Base-by-base conservation (phyloP, 2,797 vertebrate species). In the Podarcis siculus region DNA sequence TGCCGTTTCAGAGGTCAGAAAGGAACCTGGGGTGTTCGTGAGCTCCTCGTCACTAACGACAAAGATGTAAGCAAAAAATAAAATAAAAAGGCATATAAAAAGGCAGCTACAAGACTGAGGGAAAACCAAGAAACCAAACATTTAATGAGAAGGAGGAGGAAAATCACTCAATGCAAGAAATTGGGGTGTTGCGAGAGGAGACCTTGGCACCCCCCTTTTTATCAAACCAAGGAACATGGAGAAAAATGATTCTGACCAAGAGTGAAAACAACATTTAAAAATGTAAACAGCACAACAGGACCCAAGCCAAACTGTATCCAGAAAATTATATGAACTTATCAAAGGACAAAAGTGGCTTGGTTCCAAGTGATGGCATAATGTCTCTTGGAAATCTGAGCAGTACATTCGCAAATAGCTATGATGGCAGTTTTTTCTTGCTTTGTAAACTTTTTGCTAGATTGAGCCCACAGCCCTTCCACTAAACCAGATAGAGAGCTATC, bases 31-130 rank as follows among this genome's bases (percentile, higher is more conserved):
- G 84, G 83, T 61, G 83, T 89, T 86, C 58, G 90, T 92, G 81
- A 66, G 37, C 83, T 96, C 94, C 94, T 95, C 97, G 92, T 98
- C 97, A 95, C 98, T 99, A 96, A 89, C 95, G 80, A 93, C 72
- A 5, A 81, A 95, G 94, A 45, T 91, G 91, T 90, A 95, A 95
- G 95, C 93, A 58, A 58, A 84, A 96, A 91, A 55, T 49, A 49
- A 49, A 45, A 49, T 49, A 55, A 93, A 91, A 58, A 73, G 42
- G 55, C 72, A 67, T 92, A 94, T 91, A 82, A 64, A 90, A 89
- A 61, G 21, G 72, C 82, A 58, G n/a, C 10, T 17, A 37, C 4
- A 75, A 83, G 19, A 76, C 27, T n/a, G 78, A 91, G 45, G 58
- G 23, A 58, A 85, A 83, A 82, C 30, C 30, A 85, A 21, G 10